phyloP scores from a whole-genome alignment of 2,888 invertebrate species.

The Lumbricus terrestris region DNA sequence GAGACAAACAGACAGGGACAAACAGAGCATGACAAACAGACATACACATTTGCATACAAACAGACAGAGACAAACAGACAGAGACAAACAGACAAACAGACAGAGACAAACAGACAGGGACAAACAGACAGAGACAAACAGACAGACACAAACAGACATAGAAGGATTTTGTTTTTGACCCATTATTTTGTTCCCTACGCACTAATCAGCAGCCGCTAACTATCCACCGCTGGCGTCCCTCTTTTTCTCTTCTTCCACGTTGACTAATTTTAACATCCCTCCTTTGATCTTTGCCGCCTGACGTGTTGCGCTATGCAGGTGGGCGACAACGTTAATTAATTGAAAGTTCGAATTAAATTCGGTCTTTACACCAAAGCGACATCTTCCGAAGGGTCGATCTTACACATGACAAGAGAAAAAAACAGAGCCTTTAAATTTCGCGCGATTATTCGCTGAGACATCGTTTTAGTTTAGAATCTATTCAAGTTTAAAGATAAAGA shows the following conservation, averaged over 20 bases:
- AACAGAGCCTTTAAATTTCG: too few relatives aligned
- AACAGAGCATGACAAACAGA: constrained; percentile 4
- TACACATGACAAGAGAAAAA: too few relatives aligned
- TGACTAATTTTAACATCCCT: not conserved
- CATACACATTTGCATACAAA: too few relatives aligned
- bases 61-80: not conserved
- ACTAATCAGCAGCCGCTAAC: not conserved
- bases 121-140: not conserved
- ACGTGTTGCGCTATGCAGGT: not conserved
- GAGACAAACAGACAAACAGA: constrained; percentile 6
- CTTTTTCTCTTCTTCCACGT: not conserved
- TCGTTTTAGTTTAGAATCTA: too few relatives aligned
- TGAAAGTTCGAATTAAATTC: not conserved
- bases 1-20: not conserved
- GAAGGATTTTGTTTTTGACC: not conserved
- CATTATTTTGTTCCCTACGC: not conserved
- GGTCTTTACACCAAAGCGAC: not conserved
- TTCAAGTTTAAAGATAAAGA: too few relatives aligned
- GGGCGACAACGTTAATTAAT: not conserved
- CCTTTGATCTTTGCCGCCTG: not conserved
- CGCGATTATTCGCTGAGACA: too few relatives aligned
- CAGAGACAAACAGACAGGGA: not conserved
- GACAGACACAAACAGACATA: constrained; percentile 17
- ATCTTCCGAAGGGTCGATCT: not conserved
- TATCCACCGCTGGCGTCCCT: not conserved